These are phyloP conservation scores for Coenonympha glycerion DNA, from an alignment of 2,888 invertebrate genomes.

Conservation along the genomic window DNA sequence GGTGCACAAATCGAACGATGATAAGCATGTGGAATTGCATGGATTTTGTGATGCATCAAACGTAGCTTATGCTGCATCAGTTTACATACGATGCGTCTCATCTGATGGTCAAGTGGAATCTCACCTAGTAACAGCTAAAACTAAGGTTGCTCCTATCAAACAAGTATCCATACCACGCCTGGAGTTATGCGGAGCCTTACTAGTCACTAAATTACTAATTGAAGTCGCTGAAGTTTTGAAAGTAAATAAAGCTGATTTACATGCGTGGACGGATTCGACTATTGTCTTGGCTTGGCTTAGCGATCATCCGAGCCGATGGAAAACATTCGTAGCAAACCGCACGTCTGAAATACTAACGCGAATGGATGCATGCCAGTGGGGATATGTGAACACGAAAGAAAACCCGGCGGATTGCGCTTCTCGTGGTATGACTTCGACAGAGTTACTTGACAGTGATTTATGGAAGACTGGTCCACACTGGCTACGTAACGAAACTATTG, in stretches of 20 bases:
- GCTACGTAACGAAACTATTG: background rate
- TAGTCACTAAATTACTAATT: background rate
- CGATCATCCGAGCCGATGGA: background rate
- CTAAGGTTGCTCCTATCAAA: background rate
- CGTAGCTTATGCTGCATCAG: constrained; percentile 26
- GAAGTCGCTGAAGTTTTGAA: background rate
- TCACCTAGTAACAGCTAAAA: too few relatives aligned
- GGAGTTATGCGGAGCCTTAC: background rate
- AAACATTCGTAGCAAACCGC: background rate
- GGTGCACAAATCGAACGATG: background rate
- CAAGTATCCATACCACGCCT: background rate
- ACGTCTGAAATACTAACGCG: background rate
- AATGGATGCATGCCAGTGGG: background rate
- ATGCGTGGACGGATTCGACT: background rate
- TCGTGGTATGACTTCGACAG: background rate
- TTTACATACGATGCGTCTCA: constrained; percentile 23
- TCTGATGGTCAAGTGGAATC: constrained; percentile 3
- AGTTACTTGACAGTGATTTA: background rate
- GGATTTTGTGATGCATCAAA: constrained; percentile 28
- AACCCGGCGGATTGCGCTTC: background rate
- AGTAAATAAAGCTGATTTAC: background rate
- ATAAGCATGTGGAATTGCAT: constrained; percentile 23
- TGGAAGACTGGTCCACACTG: background rate
- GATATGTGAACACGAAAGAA: background rate
- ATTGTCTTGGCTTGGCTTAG: constrained; percentile 15